Evolutionary conservation across 1,140 invertebrate species (phyloP).

Genomic region (Musca vetustissima): DNA sequence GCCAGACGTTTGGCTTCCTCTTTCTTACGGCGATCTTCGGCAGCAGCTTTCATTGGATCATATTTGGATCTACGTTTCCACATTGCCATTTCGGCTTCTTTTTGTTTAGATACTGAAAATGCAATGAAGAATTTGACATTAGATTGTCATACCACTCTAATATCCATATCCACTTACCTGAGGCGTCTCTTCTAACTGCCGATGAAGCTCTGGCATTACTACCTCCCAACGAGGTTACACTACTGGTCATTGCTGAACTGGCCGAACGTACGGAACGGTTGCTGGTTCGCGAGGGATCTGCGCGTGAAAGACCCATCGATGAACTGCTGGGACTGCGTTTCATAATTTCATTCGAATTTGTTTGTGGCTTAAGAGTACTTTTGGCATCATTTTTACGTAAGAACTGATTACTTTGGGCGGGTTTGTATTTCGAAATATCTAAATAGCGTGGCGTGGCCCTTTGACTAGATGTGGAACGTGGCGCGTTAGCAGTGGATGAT

Average conservation of each 20-base stretch:
- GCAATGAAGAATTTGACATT: constrained; percentile 31
- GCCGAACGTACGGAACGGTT: constrained; percentile 49
- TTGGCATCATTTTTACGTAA: constrained; percentile 61
- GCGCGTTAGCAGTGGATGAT: constrained; percentile 45
- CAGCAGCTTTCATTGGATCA: constrained; percentile 85
- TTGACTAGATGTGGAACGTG: constrained; percentile 27
- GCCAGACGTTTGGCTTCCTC: constrained; percentile 52
- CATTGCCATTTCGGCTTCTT: constrained; percentile 85
- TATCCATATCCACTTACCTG: constrained; percentile 35
- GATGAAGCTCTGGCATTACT: constrained; percentile 39
- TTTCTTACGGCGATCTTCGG: constrained; percentile 70
- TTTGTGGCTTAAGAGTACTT: constrained; percentile 57
- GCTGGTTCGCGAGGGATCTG: constrained; percentile 44
- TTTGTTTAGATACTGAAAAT: constrained; percentile 60
- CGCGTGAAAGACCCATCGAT: constrained; percentile 45
- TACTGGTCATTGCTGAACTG: constrained; percentile 45
- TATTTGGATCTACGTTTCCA: constrained; percentile 90
- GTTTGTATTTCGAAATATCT: constrained; percentile 64
- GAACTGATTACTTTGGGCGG: constrained; percentile 58
- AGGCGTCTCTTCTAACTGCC: constrained; percentile 45
- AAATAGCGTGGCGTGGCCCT: constrained; percentile 57
- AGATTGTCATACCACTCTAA: constrained; percentile 11
- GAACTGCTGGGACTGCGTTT: constrained; percentile 53
- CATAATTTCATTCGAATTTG: constrained; percentile 39
- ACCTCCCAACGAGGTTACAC: constrained; percentile 40